phyloP scores from a whole-genome alignment of 1,140 invertebrate species.

The Apis florea region DNA sequence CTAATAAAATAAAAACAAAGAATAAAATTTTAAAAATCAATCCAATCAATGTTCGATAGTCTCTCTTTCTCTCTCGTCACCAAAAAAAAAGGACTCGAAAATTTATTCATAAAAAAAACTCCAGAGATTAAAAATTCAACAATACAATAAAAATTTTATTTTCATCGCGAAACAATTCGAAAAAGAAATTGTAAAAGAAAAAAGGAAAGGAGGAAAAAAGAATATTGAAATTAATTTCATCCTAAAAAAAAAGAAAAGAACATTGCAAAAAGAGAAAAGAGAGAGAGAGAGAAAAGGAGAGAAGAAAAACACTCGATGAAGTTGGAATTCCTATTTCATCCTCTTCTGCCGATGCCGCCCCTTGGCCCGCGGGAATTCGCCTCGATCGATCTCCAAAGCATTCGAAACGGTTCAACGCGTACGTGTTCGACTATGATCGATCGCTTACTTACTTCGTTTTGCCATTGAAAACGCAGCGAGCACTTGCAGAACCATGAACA shows the following conservation, averaged over 20 bases:
- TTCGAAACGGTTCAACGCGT: neutral
- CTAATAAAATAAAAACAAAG: too few relatives aligned
- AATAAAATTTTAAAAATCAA: too few relatives aligned
- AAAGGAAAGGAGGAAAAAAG: too few relatives aligned
- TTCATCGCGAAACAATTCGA: too few relatives aligned
- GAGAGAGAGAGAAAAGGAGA: neutral
- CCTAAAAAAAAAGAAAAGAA: neutral
- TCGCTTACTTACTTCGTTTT: slow-evolving; percentile 22
- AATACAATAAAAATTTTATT: too few relatives aligned
- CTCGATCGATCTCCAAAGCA: neutral
- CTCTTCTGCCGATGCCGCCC: neutral
- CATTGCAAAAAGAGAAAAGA: neutral
- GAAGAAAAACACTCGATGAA: neutral
- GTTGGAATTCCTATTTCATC: neutral
- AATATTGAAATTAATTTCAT: too few relatives aligned
- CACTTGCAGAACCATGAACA: neutral
- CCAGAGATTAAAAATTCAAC: too few relatives aligned
- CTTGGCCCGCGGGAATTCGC: neutral
- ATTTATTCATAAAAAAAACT: too few relatives aligned
- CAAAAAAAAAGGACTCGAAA: too few relatives aligned
- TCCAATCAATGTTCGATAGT: too few relatives aligned
- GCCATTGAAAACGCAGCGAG: slow-evolving; percentile 15
- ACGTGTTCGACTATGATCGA: neutral
- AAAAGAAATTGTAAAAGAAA: too few relatives aligned
- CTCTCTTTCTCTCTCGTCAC: too few relatives aligned